Base-by-base conservation (phyloP, 2,113 vertebrate genomes). In the Pelobates fuscus region DNA sequence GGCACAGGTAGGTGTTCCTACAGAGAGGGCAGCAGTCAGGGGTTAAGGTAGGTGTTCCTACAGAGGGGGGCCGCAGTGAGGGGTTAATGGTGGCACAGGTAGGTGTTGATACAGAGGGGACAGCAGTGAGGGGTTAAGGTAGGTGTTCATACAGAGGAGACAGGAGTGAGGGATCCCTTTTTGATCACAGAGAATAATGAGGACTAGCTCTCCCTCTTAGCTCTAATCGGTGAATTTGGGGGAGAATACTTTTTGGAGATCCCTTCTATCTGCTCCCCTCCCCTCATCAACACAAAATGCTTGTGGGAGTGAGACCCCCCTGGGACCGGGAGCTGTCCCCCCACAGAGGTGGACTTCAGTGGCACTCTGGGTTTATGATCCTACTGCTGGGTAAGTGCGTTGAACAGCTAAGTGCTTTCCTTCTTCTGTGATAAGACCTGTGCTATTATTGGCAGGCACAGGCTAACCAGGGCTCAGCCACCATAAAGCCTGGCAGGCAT, bases 221-320 rank as follows among this genome's bases (percentile, higher is more conserved):
- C 26, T 15, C 29, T 55, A 24, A 70, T 70, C 67, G 43, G n/a
- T 26, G 67, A 21, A 25, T 43, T 27, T 20, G 1, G 27, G 37
- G 37, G 5, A 25, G 25, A 44, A 18, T 7, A 23, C n/a, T n/a
- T 41, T 24, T 10, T 37, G 59, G 18, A 25, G 14, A 24, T 20
- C 59, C 59, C 29, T 21, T 24, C 73, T 68, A 11, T 8, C 12
- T 12, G 44, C 4, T 49, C 17, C 44, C 23, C 44, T 23, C n/a
- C n/a, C n/a, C n/a, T n/a, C n/a, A n/a, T n/a, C 60, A 21, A 60
- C 21, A 70, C 60, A 73, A 20, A 64, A 78, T 70, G 60, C 49
- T 20, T 12, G 5, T 26, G 44, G 58, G 44, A 72, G 24, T 10
- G 5, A 5, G 5, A 37, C 10, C 62, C 21, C 46, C 37, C 26